Conservation (phyloP, 2,113 vertebrate genomes). For the Gasterosteus nipponicus region DNA sequence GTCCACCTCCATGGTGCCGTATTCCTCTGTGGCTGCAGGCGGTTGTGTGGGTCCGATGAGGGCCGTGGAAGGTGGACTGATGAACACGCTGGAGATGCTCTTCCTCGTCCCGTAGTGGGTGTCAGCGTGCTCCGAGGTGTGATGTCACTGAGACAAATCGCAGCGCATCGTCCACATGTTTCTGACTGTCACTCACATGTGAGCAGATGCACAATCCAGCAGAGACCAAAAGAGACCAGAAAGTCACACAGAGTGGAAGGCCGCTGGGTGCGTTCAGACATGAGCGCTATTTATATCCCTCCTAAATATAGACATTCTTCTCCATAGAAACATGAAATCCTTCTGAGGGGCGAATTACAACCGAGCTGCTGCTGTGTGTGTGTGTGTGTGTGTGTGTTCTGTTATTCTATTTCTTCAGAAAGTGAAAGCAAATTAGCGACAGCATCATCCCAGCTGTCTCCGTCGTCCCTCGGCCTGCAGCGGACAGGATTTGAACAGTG, state of each 20-base stretch:
- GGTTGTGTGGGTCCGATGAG: conserved; percentile 10
- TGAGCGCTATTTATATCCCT: conserved; percentile 74
- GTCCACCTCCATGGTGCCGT: background rate
- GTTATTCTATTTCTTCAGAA: conserved; percentile 34
- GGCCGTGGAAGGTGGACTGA: background rate
- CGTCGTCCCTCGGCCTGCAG: conserved; percentile 37
- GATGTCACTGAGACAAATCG: conserved; percentile 47
- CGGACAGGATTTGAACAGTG: conserved; percentile 54
- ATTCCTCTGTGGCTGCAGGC: background rate
- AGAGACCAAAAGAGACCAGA: conserved; percentile 1
- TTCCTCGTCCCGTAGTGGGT: background rate
- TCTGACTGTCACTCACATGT: conserved; percentile 13
- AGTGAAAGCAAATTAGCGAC: conserved; percentile 51
- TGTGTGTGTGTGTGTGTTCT: conserved; percentile 8
- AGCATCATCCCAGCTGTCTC: conserved; percentile 57
- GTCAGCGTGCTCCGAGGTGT: background rate
- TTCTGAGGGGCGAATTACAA: conserved; percentile 60
- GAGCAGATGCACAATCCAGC: conserved; percentile 2
- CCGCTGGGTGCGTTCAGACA: conserved; percentile 50
- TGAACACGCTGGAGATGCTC: conserved; percentile 24
- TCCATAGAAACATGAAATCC: conserved; percentile 80
- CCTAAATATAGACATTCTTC: conserved; percentile 79
- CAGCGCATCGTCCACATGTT: conserved; percentile 25
- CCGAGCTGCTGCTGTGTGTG: conserved; percentile 34
- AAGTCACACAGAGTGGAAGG: conserved; percentile 30